Base-by-base conservation (phyloP, 2,797 vertebrate genomes). In the Botia almorhae region DNA sequence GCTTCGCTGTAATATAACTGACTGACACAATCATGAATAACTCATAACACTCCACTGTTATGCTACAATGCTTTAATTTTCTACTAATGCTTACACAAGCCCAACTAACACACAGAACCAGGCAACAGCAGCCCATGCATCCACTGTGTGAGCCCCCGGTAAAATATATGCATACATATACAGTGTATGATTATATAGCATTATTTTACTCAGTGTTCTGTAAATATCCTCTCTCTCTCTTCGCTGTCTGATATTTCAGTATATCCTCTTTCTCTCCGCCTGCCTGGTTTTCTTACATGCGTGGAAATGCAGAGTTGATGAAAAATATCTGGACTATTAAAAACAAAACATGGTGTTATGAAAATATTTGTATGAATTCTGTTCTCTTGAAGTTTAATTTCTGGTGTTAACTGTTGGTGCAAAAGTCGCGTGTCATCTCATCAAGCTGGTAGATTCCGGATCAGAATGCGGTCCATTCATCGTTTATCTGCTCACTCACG, bases 151-250 rank as follows among this genome's bases (percentile, higher is more conserved):
- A 85, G 85, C 87, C 88, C 90, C 90, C 85, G 88, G 84, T 92
- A 93, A 91, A 93, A 91, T 91, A 91, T 93, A 91, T 89, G 90
- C 85, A 89, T 88, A 84, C 85, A 82, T 87, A 86, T 26, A 76
- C 91, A 93, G 94, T 92, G 93, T 92, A 93, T 89, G 92, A 92
- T 90, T 93, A 92, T 94, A 93, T 93, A 91, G 92, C 91, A 91
- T 93, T 91, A 90, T 93, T 94, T 92, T 93, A 93, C 92, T 91
- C 87, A 89, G 91, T 94, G 93, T 94, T 90, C 90, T 94, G 93
- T 94, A 94, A 93, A 94, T 94, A 93, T 90, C 90, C 88, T 83
- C 84, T 80, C 29, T 83, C 70, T 69, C 72, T 53, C 76, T 61
- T 33, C 73, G 74, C 76, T 58, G 74, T 81, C 26, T 75, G 33